Evolutionary conservation across 1,140 invertebrate species (phyloP).

Genomic region (Bradysia coprophila): DNA sequence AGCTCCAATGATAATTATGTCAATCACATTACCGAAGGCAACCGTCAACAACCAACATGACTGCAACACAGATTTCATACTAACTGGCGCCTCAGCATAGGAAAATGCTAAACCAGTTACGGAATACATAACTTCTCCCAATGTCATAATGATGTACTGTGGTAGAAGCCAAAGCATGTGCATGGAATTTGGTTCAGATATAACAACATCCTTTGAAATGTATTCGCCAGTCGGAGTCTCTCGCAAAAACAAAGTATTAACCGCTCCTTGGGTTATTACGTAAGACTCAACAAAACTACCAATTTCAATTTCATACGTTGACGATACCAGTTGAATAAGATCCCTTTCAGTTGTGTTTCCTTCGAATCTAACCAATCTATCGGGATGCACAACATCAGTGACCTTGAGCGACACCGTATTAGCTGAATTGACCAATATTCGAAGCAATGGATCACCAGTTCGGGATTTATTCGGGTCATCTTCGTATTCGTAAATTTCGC

Average conservation of each 20-base stretch:
- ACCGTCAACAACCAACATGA: slow-evolving; percentile 62
- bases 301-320: slow-evolving; percentile 9
- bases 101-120: slow-evolving; percentile 57
- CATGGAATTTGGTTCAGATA: slow-evolving; percentile 46
- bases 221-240: background rate
- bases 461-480: slow-evolving; percentile 20
- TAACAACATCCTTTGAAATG: slow-evolving; percentile 1
- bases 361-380: background rate
- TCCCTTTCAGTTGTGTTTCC: background rate
- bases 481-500: slow-evolving; percentile 3
- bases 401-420: background rate
- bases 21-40: slow-evolving; percentile 64
- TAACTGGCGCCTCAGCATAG: slow-evolving; percentile 27
- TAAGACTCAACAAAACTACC: slow-evolving; percentile 8
- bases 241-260: slow-evolving; percentile 31
- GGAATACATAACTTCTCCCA: slow-evolving; percentile 50
- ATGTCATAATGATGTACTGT: slow-evolving; percentile 65
- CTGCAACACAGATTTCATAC: slow-evolving; percentile 65
- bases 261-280: slow-evolving; percentile 31
- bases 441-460: slow-evolving; percentile 1
- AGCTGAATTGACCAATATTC: background rate
- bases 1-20: slow-evolving; percentile 52
- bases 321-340: background rate
- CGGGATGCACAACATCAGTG: background rate
- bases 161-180: slow-evolving; percentile 64